Evolutionary conservation across 1,140 invertebrate species (phyloP), one percentile per base, ranked within the genome.

Genomic region (Hydropsyche tenuis): DNA sequence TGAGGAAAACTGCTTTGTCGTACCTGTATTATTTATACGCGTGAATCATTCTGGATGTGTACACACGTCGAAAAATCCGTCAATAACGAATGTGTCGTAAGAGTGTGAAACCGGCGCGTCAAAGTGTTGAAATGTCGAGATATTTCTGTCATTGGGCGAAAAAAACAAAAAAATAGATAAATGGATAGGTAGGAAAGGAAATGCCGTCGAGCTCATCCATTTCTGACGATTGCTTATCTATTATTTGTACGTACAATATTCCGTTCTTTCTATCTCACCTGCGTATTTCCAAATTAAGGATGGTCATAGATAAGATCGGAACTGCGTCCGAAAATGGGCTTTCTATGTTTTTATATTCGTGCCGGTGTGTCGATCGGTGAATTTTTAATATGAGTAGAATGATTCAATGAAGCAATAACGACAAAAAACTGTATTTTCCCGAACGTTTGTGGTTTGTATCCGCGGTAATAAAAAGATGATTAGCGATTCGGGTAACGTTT

Each of bases 71-170:
- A 63, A 46, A 48, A 23, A 48, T 51, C 9, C 14, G 23, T 68
- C 65, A 68, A 68, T 68, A 45, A 68, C 65, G 65, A 68, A 51
- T 68, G 25, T 51, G 25, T 51, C 45, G 22, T 48, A 23, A 68
- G 4, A 18, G 14, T 43, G 63, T 46, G 63, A 66, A 66, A 51
- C 65, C 14, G 23, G n/a, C 56, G 12, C n/a, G 65, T 68, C 45
- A 51, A 53, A 18, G 65, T 68, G 65, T 68, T 22, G 65, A 48
- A 68, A 68, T 51, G 5, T 14, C 23, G 43, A 51, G 65, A 68
- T 68, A 68, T 68, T 68, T 68, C 43, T 68, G 65, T 68, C 65
- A 51, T 48, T 51, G 65, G 65, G 6, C 12, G 22, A 68, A 48
- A 51, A 37, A 37, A 4, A 37, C 3, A 37, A 37, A 37, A 37